Evolutionary conservation across 2,797 vertebrate genomes (phyloP).

Genomic region (Galagoides demidoff): DNA sequence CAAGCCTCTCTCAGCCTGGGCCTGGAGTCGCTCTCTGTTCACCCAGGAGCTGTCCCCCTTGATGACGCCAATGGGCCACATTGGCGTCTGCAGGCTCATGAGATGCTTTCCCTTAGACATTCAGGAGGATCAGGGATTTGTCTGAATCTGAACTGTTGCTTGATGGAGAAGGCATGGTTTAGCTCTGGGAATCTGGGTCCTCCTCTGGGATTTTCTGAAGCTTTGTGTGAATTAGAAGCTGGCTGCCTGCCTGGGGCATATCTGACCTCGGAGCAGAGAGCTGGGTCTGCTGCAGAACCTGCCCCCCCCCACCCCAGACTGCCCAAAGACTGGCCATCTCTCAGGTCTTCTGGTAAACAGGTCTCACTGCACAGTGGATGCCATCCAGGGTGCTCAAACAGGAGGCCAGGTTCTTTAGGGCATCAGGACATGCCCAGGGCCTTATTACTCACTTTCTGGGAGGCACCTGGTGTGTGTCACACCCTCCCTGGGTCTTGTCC

Average conservation of each 20-base stretch:
- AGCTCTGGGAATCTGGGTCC: neutral
- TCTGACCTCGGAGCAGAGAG: neutral
- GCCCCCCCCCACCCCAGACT: neutral
- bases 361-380: fast-evolving
- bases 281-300: neutral
- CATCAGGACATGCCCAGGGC: neutral
- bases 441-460: neutral
- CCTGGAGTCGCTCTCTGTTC: neutral
- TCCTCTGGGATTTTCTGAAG: neutral
- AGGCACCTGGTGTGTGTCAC: neutral
- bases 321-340: neutral
- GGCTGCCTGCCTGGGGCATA: no score
- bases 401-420: neutral
- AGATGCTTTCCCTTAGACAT: neutral
- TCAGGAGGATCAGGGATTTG: neutral
- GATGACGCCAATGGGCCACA: no score
- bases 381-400: fast-evolving
- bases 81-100: neutral
- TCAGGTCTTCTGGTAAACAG: neutral
- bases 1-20: neutral
- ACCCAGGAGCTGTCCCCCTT: neutral
- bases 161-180: neutral
- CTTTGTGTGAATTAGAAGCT: fast-evolving
- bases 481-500: fast-evolving
- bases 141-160: neutral